These are phyloP conservation scores for Ceratosolen solmsi DNA, from an alignment of 1,140 invertebrate genomes.

Conservation along the genomic window DNA sequence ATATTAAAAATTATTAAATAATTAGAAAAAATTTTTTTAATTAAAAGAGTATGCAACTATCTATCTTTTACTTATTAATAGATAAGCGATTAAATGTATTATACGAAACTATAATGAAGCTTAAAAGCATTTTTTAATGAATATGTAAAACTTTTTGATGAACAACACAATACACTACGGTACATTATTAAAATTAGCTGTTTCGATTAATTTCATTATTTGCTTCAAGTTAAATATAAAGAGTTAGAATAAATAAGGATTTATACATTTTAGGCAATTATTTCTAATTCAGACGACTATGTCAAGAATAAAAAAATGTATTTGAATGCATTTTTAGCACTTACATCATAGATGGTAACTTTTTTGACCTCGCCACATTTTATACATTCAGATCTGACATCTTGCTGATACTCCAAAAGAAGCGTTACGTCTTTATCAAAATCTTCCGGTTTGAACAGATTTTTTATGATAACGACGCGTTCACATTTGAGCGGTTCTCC, in stretches of 20 bases:
- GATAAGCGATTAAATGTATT: too few species aligned
- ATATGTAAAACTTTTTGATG: not conserved
- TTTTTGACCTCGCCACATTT: conserved; percentile 96
- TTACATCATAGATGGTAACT: conserved; percentile 94
- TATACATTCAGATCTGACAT: conserved; percentile 89
- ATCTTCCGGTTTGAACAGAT: conserved; percentile 91
- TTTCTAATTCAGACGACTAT: not conserved
- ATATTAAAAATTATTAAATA: not conserved
- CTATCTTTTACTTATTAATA: too few species aligned
- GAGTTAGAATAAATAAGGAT: conserved; percentile 22
- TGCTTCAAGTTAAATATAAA: not conserved
- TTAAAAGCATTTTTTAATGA: too few species aligned
- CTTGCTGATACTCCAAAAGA: conserved; percentile 93
- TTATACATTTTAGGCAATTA: not conserved
- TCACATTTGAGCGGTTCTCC: conserved; percentile 91
- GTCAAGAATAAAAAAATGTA: conserved; percentile 23
- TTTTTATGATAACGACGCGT: conserved; percentile 93
- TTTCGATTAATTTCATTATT: not conserved
- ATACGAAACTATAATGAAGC: too few species aligned
- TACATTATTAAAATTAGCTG: not conserved
- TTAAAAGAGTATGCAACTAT: too few species aligned
- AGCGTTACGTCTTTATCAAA: conserved; percentile 92
- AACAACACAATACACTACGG: not conserved
- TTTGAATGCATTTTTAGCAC: conserved; percentile 63
- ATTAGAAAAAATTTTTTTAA: not conserved